phyloP scores from a whole-genome alignment of 2,888 invertebrate genomes.

The Sphaerophoria rueppellii region DNA sequence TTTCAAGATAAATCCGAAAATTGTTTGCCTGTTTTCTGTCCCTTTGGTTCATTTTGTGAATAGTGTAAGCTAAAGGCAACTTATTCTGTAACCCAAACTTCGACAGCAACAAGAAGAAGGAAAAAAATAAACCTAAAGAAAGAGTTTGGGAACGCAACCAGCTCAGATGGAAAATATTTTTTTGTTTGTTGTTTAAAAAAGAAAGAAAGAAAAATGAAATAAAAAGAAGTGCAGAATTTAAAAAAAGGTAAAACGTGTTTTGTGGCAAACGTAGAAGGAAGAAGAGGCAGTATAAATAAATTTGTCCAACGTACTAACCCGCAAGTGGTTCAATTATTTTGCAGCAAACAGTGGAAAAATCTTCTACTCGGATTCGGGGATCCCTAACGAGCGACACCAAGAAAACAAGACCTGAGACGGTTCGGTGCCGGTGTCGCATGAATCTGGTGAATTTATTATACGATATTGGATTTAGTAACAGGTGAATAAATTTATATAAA shows the following conservation, averaged over 20 bases:
- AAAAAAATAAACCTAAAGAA: conserved; percentile 52
- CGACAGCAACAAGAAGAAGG: conserved; percentile 32
- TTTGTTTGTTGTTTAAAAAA: conserved; percentile 59
- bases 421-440: conserved; percentile 13
- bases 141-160: conserved; percentile 67
- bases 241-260: conserved; percentile 73
- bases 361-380: conserved; percentile 35
- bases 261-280: conserved; percentile 68
- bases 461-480: conserved; percentile 69
- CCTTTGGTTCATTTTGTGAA: conserved; percentile 55
- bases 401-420: not conserved
- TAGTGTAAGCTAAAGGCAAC: conserved; percentile 41
- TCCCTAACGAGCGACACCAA: conserved; percentile 31
- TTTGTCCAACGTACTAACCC: conserved; percentile 60
- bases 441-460: conserved; percentile 59
- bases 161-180: conserved; percentile 67
- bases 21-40: conserved; percentile 47
- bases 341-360: conserved; percentile 58
- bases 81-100: conserved; percentile 49
- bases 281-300: conserved; percentile 60
- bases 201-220: conserved; percentile 27
- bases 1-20: conserved; percentile 62
- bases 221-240: conserved; percentile 52
- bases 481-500: conserved; percentile 57
- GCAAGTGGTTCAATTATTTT: conserved; percentile 73